These are phyloP conservation scores for Ariolimax columbianus DNA, from an alignment of 2,888 invertebrate genomes.

Conservation along the genomic window DNA sequence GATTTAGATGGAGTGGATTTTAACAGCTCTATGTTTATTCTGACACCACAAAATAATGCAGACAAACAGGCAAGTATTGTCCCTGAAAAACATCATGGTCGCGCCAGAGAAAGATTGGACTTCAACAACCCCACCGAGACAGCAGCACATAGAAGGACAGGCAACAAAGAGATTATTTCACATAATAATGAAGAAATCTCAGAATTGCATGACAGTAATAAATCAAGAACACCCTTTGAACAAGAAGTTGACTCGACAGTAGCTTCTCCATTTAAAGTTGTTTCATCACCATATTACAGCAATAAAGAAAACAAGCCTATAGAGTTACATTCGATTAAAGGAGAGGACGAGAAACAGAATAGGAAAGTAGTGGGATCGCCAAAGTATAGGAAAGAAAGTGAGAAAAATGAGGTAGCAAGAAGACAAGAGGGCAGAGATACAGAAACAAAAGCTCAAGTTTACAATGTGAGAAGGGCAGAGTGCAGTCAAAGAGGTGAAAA, in stretches of 20 bases:
- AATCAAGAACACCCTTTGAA: neutral
- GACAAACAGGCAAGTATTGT: conserved; percentile 16
- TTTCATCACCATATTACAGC: neutral
- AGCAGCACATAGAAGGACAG: conserved; percentile 56
- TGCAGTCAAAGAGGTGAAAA: neutral
- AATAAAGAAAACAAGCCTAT: conserved; percentile 47
- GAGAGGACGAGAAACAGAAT: neutral
- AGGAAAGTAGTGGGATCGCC: neutral
- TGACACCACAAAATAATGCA: conserved; percentile 52
- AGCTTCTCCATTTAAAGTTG: neutral
- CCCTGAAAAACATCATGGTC: conserved; percentile 53
- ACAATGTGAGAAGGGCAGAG: conserved; percentile 42
- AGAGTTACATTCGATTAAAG: neutral
- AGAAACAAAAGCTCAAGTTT: conserved; percentile 21
- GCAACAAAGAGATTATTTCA: conserved; percentile 18
- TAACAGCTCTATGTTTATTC: conserved; percentile 46
- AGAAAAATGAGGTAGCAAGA: neutral
- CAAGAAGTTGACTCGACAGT: neutral
- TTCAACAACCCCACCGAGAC: conserved; percentile 60
- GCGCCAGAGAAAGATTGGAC: conserved; percentile 66
- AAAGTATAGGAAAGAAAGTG: conserved; percentile 8
- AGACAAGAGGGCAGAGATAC: neutral
- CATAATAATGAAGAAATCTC: neutral
- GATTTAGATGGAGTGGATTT: conserved; percentile 51
- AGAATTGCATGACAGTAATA: neutral